Evolutionary conservation across 1,140 invertebrate species (phyloP), one percentile per base, ranked within the genome.

Genomic region (Cephus cinctus): DNA sequence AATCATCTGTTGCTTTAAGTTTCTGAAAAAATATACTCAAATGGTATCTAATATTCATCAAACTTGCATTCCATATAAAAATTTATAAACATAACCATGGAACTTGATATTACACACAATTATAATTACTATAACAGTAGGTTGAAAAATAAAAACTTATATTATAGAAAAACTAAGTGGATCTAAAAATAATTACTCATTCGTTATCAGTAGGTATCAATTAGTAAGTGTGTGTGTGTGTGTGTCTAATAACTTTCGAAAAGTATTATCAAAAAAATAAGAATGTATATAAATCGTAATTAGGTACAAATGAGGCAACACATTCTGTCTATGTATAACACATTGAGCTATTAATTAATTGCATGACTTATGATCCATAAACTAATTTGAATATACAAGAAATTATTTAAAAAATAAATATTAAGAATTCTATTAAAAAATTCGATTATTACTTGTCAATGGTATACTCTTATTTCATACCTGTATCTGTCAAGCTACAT

Each of bases 11-110:
- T 27, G 6, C 25, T 27, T 8, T 27, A 6, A n/a, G n/a, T 27
- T n/a, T 27, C 25, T 27, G 25, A 27, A 27, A 27, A 8, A 8
- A n/a, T 27, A 27, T 8, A 27, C 6, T 27, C n/a, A 27, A 27
- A 27, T 6, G 25, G n/a, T 8, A 27, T 8, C 6, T 27, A 8
- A 27, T 27, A 27, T 6, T 27, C 6, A 27, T 8, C n/a, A 27
- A 27, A 27, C 25, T 8, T 27, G n/a, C 25, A 27, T 27, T 27
- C n/a, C 25, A 27, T 27, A 34, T 23, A 15, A 40, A 44, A 27
- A 22, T 43, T 47, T 47, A 31, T 52, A 46, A 57, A 55, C 49
- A 60, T 61, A 61, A 61, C 47, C 57, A n/a, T n/a, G n/a, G n/a
- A n/a, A n/a, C n/a, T n/a, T n/a, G n/a, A n/a, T n/a, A n/a, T n/a